Percentiles rank a stretch among this genome's conserved stretches.
Conservation (phyloP, 2,888 invertebrate genomes). For the Drepana falcataria region DNA sequence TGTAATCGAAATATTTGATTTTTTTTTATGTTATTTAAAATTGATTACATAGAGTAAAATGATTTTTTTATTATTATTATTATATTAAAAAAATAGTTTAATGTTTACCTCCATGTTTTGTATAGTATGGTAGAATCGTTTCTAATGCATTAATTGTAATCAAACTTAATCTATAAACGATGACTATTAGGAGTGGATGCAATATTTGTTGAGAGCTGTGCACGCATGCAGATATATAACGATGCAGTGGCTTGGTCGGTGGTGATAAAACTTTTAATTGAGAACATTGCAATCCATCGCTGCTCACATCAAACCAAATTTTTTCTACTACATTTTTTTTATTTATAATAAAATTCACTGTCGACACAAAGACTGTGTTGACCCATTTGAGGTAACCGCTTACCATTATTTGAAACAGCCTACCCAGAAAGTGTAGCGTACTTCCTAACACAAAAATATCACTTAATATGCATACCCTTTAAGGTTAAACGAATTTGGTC, state of each 20-base stretch:
- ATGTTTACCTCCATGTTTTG: slow-evolving; percentile 63
- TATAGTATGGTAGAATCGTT: slow-evolving; percentile 55
- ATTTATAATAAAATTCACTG: too few species aligned
- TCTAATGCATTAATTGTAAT: slow-evolving; percentile 51
- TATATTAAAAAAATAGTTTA: slow-evolving; percentile 44
- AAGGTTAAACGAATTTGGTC: too few species aligned
- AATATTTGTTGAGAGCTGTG: slow-evolving; percentile 30
- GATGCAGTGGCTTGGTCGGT: slow-evolving; percentile 27
- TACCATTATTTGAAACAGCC: too few species aligned
- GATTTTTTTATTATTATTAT: slow-evolving; percentile 48
- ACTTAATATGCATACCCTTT: too few species aligned
- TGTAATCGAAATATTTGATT: slow-evolving; percentile 70
- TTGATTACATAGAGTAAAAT: slow-evolving; percentile 68
- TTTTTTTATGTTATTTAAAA: slow-evolving; percentile 73
- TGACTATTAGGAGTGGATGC: slow-evolving; percentile 14
- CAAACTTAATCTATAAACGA: slow-evolving; percentile 14
- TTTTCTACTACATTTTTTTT: too few species aligned
- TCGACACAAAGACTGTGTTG: too few species aligned
- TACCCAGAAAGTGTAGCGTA: too few species aligned
- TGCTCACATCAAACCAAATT: not conserved
- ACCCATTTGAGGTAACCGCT: too few species aligned
- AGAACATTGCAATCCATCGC: too few species aligned
- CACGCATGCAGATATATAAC: slow-evolving; percentile 32
- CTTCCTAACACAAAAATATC: too few species aligned
- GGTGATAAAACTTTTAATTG: not conserved